Conservation (phyloP, 1,140 invertebrate species). For the Plutomurus gul region DNA sequence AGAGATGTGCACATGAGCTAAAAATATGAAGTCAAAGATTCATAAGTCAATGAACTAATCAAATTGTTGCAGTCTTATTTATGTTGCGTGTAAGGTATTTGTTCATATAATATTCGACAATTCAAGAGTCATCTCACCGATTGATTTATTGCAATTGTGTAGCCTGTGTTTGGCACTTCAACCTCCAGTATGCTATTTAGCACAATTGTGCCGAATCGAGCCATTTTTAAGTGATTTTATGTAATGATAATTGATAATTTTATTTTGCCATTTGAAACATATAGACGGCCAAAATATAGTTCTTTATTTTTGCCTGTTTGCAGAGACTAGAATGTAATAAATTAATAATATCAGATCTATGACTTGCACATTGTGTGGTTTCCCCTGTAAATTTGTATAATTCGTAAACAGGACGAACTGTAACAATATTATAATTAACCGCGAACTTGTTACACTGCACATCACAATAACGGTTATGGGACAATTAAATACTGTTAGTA, state of each 20-base stretch:
- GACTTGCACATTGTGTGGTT: neutral
- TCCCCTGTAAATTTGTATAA: neutral
- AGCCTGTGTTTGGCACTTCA: neutral
- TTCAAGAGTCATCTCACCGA: neutral
- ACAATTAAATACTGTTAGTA: neutral
- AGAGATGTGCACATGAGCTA: neutral
- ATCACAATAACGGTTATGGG: neutral
- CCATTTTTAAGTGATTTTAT: slow-evolving; percentile 8
- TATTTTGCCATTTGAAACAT: slow-evolving; percentile 2
- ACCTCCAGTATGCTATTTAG: neutral
- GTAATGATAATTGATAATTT: neutral
- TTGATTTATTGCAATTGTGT: neutral
- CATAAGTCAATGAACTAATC: neutral
- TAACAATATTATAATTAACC: too few relatives aligned
- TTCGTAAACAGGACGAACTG: too few relatives aligned
- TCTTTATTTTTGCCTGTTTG: slow-evolving; percentile 3
- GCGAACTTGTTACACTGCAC: too few relatives aligned
- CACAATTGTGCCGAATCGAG: neutral
- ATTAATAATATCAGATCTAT: too few relatives aligned
- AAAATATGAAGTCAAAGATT: neutral
- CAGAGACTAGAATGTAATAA: too few relatives aligned
- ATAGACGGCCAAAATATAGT: slow-evolving; percentile 5
- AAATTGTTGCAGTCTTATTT: neutral
- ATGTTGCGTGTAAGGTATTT: too few relatives aligned
- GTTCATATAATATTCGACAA: too few relatives aligned